Base-by-base conservation (phyloP, 2,797 vertebrate genomes). In the Galago senegalensis region DNA sequence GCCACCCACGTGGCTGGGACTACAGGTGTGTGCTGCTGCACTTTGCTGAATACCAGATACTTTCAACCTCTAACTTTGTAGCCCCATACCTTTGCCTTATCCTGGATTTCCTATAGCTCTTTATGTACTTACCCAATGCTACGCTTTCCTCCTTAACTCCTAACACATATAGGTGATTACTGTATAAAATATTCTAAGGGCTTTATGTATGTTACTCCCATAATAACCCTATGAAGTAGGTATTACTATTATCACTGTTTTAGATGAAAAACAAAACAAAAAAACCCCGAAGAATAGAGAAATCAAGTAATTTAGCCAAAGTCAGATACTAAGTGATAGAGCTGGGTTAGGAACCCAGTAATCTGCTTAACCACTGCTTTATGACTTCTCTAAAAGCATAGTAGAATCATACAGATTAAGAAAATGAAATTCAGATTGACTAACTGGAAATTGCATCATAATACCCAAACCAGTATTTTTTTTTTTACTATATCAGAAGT, bases 401-500 rank as follows among this genome's bases (percentile, higher is more conserved):
- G 65, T 12, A 69, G 27, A 72, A 81, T 34, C 37, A 89, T 43
- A 43, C 0, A 86, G 29, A 69, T 76, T 4, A 72, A 91, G 23
- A 82, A 84, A 91, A 82, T 91, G 43, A 84, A 67, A 87, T 31
- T 91, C 16, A 86, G n/a, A 76, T 49, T 49, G 34, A 73, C 21
- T 87, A 96, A 90, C 23, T 85, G 5, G 75, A 69, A 91, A 63
- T 49, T 17, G 79, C 21, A 46, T 86, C 46, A 40, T 69, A 60
- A 92, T 21, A 85, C n/a, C 4, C 43, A 92, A 73, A 89, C 1
- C 16, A 87, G 7, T 31, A 79, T 65, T 96, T 94, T 89, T 92
- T 43, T 43, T 43, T 43, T 43, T 43, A 67, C 20, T 49, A 3
- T 49, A 73, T 49, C 29, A 86, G 65, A 87, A 53, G 49, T 53